Base-by-base conservation (phyloP, 2,113 vertebrate species). In the Xiphophorus maculatus region DNA sequence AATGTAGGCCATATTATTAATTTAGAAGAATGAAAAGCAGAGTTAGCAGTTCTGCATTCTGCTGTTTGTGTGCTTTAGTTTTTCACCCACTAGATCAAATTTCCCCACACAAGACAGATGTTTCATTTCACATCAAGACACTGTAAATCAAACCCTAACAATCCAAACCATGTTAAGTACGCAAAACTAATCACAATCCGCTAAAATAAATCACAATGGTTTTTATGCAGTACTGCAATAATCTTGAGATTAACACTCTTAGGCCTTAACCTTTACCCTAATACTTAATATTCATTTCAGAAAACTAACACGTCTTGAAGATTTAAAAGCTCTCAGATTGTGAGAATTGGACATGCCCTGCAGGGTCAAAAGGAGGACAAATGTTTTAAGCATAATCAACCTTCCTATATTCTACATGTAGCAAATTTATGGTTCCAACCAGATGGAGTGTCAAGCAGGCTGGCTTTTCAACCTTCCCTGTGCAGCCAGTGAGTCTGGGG, bases 151-250 rank as follows among this genome's bases (percentile, higher is more conserved):
- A 54, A 71, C 28, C 48, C 63, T 22, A 61, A 77, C 37, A n/a
- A 74, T 30, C 70, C 51, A 44, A 2, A 67, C 70, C 40, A 33
- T 13, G n/a, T 79, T 64, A 51, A 51, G 67, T n/a, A 64, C 63
- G 42, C 35, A 9, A 4, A 44, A 67, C 44, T 6, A 67, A 67
- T 67, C 51, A 22, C 37, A 67, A 17, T 29, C 7, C 8, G 7
- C 40, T 15, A 67, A 40, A 14, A 2, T 9, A 67, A 17, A 44
- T 19, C n/a, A 40, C 25, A 35, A 19, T 33, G 51, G 51, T 10
- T 58, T 28, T n/a, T 10, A n/a, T n/a, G 51, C 51, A 58, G 51
- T 10, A 58, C 51, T 58, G 25, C 5, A 58, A 58, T n/a, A 22
- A 58, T 19, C 8, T 58, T n/a, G 25, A 2, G 51, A 58, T 58